phyloP scores from a whole-genome alignment of 2,113 vertebrate genomes.

The Uria aalge region DNA sequence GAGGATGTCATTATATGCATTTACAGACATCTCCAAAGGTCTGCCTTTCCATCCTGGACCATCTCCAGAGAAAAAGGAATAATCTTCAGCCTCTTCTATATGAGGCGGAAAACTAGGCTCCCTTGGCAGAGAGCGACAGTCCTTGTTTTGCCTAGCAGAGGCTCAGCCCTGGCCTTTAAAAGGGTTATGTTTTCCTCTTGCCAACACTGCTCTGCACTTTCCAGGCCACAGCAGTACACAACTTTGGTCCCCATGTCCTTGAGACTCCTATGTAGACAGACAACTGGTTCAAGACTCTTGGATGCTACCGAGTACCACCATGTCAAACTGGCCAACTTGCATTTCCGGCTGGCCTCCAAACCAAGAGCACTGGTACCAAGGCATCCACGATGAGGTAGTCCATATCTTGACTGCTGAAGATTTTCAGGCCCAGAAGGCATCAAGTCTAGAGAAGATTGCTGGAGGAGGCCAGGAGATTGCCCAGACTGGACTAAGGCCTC shows the following conservation, averaged over 20 bases:
- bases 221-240: neutral
- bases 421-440: neutral
- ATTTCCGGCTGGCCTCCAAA: neutral
- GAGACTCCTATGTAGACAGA: neutral
- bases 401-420: neutral
- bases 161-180: neutral
- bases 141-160: neutral
- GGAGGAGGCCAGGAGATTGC: neutral
- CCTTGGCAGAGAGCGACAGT: neutral
- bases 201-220: neutral
- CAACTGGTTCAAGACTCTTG: neutral
- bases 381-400: neutral
- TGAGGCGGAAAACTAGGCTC: neutral
- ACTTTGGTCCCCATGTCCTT: neutral
- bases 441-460: neutral
- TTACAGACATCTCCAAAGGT: neutral
- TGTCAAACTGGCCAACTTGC: neutral
- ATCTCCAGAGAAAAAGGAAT: neutral
- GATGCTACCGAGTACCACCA: neutral
- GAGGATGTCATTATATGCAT: neutral
- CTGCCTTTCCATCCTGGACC: neutral
- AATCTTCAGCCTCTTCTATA: neutral
- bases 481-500: neutral
- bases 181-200: neutral
- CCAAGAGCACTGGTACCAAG: neutral